Conservation (phyloP, 2,797 vertebrate genomes). For the Serranus cabrilla region DNA sequence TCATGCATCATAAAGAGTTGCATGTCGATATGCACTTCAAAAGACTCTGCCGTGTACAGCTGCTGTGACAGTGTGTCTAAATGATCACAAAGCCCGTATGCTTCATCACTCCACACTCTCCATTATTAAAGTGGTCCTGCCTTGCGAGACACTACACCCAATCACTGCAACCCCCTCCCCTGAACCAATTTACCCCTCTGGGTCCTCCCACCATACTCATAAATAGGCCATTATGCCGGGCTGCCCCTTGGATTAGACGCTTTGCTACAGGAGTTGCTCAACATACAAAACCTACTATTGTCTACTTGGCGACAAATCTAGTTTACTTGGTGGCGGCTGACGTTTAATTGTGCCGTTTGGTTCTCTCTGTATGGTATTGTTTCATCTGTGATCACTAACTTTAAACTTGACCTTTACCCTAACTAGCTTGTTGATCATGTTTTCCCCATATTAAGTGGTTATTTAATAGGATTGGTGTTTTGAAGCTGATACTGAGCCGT, state of each 20-base stretch:
- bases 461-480: conserved; percentile 11
- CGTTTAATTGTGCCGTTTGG: conserved; percentile 33
- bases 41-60: conserved; percentile 19
- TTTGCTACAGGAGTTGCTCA: conserved; percentile 71
- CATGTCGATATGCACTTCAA: conserved; percentile 20
- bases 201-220: conserved; percentile 75
- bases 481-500: background rate
- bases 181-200: conserved; percentile 70
- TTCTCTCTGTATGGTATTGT: conserved; percentile 12
- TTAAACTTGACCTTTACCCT: conserved; percentile 19
- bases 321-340: conserved; percentile 47
- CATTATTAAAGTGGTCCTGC: conserved; percentile 50
- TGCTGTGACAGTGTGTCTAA: conserved; percentile 25
- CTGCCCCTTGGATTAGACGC: conserved; percentile 75
- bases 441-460: conserved; percentile 6
- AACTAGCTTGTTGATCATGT: conserved; percentile 13
- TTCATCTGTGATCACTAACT: conserved; percentile 15
- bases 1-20: conserved; percentile 54
- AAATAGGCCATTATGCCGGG: conserved; percentile 80
- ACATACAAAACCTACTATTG: conserved; percentile 76
- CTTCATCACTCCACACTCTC: conserved; percentile 25
- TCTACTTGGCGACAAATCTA: conserved; percentile 64
- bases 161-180: conserved; percentile 51
- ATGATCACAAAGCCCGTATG: conserved; percentile 41
- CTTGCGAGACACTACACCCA: conserved; percentile 51